Conservation (phyloP, 1,140 invertebrate genomes). For the Stegodyphus dumicola region DNA sequence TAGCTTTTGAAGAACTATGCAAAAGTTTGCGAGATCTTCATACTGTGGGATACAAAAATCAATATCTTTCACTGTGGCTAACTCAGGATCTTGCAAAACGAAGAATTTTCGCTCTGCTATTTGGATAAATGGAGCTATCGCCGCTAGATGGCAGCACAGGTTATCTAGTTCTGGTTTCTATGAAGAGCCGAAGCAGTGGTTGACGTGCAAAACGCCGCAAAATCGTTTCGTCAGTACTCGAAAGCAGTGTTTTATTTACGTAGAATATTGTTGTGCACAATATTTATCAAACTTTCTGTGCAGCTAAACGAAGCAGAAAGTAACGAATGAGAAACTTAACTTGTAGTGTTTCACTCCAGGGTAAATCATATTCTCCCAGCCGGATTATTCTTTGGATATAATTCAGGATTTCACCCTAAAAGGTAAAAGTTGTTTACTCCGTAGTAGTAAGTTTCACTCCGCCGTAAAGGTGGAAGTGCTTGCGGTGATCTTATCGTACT, state of each 20-base stretch:
- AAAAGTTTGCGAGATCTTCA: too few relatives aligned
- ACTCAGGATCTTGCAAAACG: too few relatives aligned
- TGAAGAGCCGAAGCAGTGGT: conserved; percentile 21
- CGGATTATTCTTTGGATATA: conserved; percentile 33
- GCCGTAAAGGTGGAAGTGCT: not conserved
- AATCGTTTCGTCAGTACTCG: conserved; percentile 17
- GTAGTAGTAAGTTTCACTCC: conserved; percentile 5
- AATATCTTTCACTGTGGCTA: too few relatives aligned
- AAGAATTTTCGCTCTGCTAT: too few relatives aligned
- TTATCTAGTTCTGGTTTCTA: not conserved
- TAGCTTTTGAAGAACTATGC: too few relatives aligned
- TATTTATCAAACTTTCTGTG: conserved; percentile 2
- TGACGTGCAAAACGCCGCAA: conserved; percentile 3
- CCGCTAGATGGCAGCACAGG: conserved; percentile 37
- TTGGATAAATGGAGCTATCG: too few relatives aligned
- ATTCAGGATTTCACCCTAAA: not conserved
- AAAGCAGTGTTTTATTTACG: too few relatives aligned
- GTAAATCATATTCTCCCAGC: too few relatives aligned
- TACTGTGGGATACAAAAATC: too few relatives aligned
- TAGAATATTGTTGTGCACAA: not conserved
- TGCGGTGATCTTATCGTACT: conserved; percentile 12
- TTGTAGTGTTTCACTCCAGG: too few relatives aligned
- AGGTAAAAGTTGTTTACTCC: conserved; percentile 31
- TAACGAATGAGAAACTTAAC: too few relatives aligned
- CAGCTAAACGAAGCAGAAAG: not conserved